A percentile compares a stretch with the other conserved stretches of the same genome.
These are phyloP conservation scores for Pilophorus perplexus DNA, from an alignment of 2,888 invertebrate genomes.

Conservation along the genomic window DNA sequence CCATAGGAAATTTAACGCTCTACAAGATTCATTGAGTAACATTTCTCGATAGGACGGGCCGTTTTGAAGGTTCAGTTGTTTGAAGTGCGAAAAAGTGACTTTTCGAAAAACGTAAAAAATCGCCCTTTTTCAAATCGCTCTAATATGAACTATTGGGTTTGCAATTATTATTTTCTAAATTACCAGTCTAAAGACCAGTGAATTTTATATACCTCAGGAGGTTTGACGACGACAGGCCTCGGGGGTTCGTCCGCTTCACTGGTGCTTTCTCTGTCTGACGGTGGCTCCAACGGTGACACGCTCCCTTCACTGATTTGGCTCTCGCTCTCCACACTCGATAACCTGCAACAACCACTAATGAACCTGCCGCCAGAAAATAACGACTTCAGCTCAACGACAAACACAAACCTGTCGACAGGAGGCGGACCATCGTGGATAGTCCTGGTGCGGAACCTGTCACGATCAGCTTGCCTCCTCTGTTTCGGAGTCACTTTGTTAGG, in stretches of 20 bases:
- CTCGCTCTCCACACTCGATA: constrained; percentile 45
- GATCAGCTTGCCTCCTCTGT: constrained; percentile 63
- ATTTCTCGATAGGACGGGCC: too few relatives aligned
- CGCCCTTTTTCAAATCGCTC: too few relatives aligned
- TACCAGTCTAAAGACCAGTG: too few relatives aligned
- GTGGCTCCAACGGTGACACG: constrained; percentile 26
- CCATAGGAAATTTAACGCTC: too few relatives aligned
- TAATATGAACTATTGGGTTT: too few relatives aligned
- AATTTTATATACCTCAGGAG: constrained; percentile 47
- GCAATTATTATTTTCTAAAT: too few relatives aligned
- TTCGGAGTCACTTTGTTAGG: constrained; percentile 55
- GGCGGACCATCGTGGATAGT: constrained; percentile 53
- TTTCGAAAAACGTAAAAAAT: too few relatives aligned
- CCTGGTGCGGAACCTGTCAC: constrained; percentile 71
- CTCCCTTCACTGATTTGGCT: constrained; percentile 35
- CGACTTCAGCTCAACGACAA: too few relatives aligned
- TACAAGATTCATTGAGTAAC: too few relatives aligned
- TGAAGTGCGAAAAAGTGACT: too few relatives aligned
- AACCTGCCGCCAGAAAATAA: too few relatives aligned
- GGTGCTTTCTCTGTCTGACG: constrained; percentile 40
- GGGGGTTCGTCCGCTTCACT: constrained; percentile 44
- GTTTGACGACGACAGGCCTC: constrained; percentile 44
- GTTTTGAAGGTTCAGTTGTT: too few relatives aligned
- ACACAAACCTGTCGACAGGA: constrained; percentile 21
- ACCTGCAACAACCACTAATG: constrained; percentile 31